Percentiles rank a stretch among this genome's conserved stretches.
Conservation (phyloP, 2,888 invertebrate species). For the Drosophila tanythrix region DNA sequence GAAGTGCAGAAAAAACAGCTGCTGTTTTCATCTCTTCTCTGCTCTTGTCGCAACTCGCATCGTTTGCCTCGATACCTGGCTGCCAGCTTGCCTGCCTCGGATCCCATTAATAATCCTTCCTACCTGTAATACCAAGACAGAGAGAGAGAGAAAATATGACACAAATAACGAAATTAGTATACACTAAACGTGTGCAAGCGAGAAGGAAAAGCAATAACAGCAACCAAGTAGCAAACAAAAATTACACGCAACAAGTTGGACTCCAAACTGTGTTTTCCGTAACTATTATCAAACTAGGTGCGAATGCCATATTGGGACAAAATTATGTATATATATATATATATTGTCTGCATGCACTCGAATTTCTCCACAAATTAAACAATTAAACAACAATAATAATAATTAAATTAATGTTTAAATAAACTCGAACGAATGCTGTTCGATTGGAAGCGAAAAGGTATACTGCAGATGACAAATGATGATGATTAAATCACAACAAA, state of each 20-base stretch:
- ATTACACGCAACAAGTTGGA: background rate
- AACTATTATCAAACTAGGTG: background rate
- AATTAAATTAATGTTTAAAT: background rate
- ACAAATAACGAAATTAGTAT: conserved; percentile 20
- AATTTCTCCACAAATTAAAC: background rate
- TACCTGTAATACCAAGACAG: conserved; percentile 2
- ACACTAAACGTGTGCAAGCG: background rate
- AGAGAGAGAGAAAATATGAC: conserved; percentile 12
- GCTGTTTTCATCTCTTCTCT: background rate
- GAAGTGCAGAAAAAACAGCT: conserved; percentile 2
- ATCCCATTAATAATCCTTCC: background rate
- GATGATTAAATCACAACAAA: background rate
- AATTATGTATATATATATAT: background rate
- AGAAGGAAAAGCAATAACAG: background rate
- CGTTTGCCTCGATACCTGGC: conserved; percentile 14
- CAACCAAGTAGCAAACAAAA: background rate
- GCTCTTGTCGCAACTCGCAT: background rate
- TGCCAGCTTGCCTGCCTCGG: background rate
- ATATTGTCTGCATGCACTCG: background rate
- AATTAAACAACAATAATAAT: background rate
- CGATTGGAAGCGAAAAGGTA: background rate
- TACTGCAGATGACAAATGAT: background rate
- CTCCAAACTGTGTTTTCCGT: background rate
- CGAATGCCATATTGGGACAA: background rate
- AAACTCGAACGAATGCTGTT: background rate